These are phyloP conservation scores for Alfaro cultratus DNA, from an alignment of 2,797 vertebrate genomes.

Conservation along the genomic window DNA sequence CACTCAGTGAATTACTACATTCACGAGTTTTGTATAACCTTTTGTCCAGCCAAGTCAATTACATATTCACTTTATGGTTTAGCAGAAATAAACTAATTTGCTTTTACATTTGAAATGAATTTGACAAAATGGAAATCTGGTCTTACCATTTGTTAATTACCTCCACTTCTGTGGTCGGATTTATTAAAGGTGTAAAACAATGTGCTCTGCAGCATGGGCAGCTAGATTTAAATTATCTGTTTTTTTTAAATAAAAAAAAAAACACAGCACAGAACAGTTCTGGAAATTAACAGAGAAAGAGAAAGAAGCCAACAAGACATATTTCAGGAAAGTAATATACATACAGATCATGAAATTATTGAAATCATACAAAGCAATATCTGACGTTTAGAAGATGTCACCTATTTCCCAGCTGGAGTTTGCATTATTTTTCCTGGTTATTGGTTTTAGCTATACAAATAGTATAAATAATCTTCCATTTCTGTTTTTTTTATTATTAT, in stretches of 20 bases:
- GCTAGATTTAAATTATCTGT: no score
- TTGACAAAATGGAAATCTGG: no score
- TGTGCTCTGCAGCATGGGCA: no score
- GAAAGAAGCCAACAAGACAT: slow-evolving; percentile 17
- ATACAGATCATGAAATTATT: slow-evolving; percentile 37
- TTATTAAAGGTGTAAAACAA: no score
- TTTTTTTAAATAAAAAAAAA: no score
- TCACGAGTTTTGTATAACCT: background rate
- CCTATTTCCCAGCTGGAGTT: slow-evolving; percentile 47
- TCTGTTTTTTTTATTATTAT: slow-evolving; percentile 40
- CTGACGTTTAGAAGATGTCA: slow-evolving; percentile 35
- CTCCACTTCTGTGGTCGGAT: no score
- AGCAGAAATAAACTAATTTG: background rate
- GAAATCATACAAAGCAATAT: slow-evolving; percentile 36
- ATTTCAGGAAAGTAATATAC: slow-evolving; percentile 18
- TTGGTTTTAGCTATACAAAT: slow-evolving; percentile 53
- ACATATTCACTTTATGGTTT: background rate
- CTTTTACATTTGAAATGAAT: background rate
- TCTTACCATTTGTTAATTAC: no score
- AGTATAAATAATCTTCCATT: slow-evolving; percentile 54
- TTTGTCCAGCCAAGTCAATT: background rate
- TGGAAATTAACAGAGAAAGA: background rate
- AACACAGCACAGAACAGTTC: no score
- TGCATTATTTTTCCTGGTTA: slow-evolving; percentile 39
- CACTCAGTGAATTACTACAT: background rate